Conservation (phyloP, 2,113 vertebrate species). For the Megatriorchis doriae region DNA sequence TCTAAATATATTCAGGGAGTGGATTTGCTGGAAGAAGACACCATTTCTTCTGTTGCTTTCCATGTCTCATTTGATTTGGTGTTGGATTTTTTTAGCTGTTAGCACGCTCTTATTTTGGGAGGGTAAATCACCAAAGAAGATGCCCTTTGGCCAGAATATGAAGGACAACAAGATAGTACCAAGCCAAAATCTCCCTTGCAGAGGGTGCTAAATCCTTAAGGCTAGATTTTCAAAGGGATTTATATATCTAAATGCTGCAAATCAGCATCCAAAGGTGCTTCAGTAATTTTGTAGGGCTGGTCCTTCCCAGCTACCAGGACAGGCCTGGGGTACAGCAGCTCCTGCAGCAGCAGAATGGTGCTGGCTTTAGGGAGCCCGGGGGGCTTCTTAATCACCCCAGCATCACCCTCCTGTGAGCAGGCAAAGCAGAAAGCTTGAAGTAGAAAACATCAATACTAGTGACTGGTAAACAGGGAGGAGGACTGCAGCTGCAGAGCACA, state of each 20-base stretch:
- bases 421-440: constrained; percentile 13
- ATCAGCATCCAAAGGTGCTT: neutral
- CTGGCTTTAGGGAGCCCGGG: neutral
- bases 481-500: constrained; percentile 45
- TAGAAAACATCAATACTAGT: neutral
- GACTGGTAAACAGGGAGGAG: neutral
- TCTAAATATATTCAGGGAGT: constrained; percentile 1
- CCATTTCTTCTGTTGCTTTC: neutral
- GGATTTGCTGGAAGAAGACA: neutral
- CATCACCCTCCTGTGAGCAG: neutral
- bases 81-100: neutral
- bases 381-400: neutral
- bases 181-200: neutral
- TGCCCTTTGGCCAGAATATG: neutral
- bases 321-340: neutral
- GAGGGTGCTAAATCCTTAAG: neutral
- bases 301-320: neutral
- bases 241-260: neutral
- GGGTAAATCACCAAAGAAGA: neutral
- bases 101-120: neutral
- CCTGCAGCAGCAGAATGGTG: neutral
- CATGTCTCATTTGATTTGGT: neutral
- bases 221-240: neutral
- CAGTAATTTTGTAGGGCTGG: neutral
- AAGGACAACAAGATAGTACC: neutral